Percentiles rank a stretch among this genome's conserved stretches.
Evolutionary conservation across 2,113 vertebrate genomes (phyloP).

Genomic region (Ornithorhynchus anatinus): DNA sequence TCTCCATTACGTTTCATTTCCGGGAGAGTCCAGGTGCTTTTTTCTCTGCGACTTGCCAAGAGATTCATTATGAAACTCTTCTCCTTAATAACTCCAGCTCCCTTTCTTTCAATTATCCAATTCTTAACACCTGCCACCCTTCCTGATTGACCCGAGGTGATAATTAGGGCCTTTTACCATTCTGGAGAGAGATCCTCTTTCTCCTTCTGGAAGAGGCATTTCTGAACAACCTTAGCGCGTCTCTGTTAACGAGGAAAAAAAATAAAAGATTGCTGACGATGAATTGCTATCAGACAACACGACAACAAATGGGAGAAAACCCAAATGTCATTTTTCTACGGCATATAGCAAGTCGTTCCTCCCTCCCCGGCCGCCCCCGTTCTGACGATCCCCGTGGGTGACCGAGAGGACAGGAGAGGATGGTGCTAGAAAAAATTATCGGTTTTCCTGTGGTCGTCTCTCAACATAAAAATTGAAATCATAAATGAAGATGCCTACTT

Average conservation of each 20-base stretch:
- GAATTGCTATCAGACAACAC: background rate
- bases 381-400: too few species aligned
- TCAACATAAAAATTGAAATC: too few species aligned
- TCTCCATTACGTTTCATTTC: slow-evolving; percentile 47
- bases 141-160: background rate
- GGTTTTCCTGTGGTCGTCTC: too few species aligned
- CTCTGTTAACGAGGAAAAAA: background rate
- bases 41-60: slow-evolving; percentile 22
- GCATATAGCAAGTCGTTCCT: too few species aligned
- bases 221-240: background rate
- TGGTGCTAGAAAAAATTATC: too few species aligned
- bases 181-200: background rate
- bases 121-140: background rate
- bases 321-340: background rate
- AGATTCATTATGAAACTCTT: slow-evolving; percentile 24
- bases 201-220: background rate
- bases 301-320: background rate
- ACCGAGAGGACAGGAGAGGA: too few species aligned
- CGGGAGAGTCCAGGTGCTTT: slow-evolving; percentile 34
- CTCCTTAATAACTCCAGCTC: background rate
- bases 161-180: slow-evolving; percentile 9
- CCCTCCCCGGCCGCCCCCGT: too few species aligned
- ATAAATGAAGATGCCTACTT: too few species aligned
- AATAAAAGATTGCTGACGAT: background rate
- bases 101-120: background rate